Evolutionary conservation across 2,888 invertebrate genomes (phyloP).

Genomic region (Gastracanthus pulcherrimus): DNA sequence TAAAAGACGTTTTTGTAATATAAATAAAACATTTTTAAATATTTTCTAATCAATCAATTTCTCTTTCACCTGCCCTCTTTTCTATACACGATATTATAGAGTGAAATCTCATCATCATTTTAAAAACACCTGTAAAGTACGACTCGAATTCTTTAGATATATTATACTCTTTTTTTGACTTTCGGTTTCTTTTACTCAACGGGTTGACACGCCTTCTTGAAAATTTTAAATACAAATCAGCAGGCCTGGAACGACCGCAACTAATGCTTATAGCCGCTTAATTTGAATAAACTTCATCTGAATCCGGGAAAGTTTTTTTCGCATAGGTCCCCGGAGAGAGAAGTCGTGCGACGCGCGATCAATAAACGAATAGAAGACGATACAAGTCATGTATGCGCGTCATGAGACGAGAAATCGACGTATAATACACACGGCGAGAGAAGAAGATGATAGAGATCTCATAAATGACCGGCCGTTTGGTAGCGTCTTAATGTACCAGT

Average conservation of each 20-base stretch:
- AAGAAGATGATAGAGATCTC: constrained; percentile 1
- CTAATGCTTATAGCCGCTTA: not conserved
- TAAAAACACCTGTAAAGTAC: not conserved
- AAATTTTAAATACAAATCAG: not conserved
- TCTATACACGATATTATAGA: not conserved
- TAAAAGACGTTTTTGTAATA: too few relatives aligned
- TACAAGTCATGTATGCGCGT: not conserved
- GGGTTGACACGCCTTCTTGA: not conserved
- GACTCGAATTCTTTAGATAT: too few relatives aligned
- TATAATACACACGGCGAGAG: not conserved
- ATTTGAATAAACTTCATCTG: constrained; percentile 14
- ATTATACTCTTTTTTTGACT: not conserved
- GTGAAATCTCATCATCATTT: not conserved
- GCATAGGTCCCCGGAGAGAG: not conserved
- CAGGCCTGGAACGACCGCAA: not conserved
- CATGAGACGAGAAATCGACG: not conserved
- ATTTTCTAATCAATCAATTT: not conserved
- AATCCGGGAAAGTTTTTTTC: constrained; percentile 14
- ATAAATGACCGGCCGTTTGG: not conserved
- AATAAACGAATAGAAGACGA: not conserved
- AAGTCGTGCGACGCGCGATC: not conserved
- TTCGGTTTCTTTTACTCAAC: not conserved
- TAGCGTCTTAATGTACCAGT: not conserved
- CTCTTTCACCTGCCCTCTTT: not conserved
- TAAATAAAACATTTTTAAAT: too few relatives aligned